Evolutionary conservation across 2,888 invertebrate species (phyloP), one percentile per base, ranked within the genome.

Genomic region (Agonopterix heracliana): DNA sequence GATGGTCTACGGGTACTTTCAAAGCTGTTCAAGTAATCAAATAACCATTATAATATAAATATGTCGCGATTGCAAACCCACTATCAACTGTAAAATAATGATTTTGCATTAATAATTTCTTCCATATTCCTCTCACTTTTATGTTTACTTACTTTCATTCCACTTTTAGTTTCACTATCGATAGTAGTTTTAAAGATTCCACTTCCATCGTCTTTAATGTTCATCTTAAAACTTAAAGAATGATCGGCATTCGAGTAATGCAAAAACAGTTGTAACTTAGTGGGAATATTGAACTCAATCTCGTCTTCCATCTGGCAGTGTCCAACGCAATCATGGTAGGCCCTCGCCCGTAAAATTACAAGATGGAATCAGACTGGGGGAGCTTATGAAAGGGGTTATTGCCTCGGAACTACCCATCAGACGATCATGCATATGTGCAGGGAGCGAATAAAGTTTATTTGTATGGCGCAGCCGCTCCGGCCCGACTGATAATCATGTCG

Each of bases 401-500:
- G 86, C 84, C 85, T 78, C 74, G 71, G 71, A 68, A 73, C 75
- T 78, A 73, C 74, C 76, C 75, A 77, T 79, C 79, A 75, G 76
- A 61, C 70, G 65, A 66, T 59, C 63, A 63, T 78, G 75, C 80
- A 80, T 80, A 77, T 78, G 78, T 75, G 75, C 73, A 81, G 79
- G 82, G 81, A 84, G 80, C 76, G 82, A 86, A 87, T 86, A 85
- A 85, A 81, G 78, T 87, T 87, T 84, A 87, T 86, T 86, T 87
- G 84, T 84, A 74, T 72, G 78, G 66, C 60, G 69, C 70, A 62
- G 77, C 62, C 67, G 71, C 72, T 71, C 72, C 61, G 68, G 73
- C 76, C 73, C 74, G 74, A 70, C 79, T 84, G 83, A 83, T 86
- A 81, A 84, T 80, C 71, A 75, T 73, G 74, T 68, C 72, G 76